Conservation (phyloP, 2,888 invertebrate species). For the Dysmachus trigonus region DNA sequence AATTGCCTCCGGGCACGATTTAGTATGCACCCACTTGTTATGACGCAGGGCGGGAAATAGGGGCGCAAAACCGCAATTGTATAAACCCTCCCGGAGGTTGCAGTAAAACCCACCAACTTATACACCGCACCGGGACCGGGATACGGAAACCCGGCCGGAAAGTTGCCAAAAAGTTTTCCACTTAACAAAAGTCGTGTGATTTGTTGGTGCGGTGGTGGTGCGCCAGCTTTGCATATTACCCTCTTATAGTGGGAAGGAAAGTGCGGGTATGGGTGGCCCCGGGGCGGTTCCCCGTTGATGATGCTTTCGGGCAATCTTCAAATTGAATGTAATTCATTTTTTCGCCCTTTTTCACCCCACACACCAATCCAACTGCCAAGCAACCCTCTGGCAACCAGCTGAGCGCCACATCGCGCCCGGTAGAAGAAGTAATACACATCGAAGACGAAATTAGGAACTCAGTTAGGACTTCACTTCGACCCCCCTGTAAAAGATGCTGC, state of each 20-base stretch:
- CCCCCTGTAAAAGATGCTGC: neutral
- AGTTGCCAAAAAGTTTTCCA: constrained; percentile 43
- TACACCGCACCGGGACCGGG: neutral
- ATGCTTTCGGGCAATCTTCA: constrained; percentile 36
- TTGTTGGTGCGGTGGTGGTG: constrained; percentile 7
- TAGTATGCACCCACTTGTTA: constrained; percentile 49
- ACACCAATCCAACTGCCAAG: neutral
- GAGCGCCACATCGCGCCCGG: too few species aligned
- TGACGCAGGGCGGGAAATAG: neutral
- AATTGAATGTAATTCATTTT: constrained; percentile 47
- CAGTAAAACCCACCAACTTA: neutral
- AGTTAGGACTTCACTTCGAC: too few species aligned
- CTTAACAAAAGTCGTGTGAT: constrained; percentile 45
- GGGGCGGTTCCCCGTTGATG: neutral
- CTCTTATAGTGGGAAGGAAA: neutral
- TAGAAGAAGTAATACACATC: neutral
- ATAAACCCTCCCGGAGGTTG: neutral
- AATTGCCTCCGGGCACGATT: constrained; percentile 44
- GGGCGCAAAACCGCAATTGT: constrained; percentile 13
- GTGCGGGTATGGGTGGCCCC: neutral
- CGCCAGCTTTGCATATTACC: neutral
- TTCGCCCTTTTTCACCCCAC: neutral
- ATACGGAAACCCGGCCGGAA: neutral
- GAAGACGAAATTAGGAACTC: constrained; percentile 1
- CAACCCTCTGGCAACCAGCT: neutral